Evolutionary conservation across 2,797 vertebrate species (phyloP).

Genomic region (Spea hammondii): DNA sequence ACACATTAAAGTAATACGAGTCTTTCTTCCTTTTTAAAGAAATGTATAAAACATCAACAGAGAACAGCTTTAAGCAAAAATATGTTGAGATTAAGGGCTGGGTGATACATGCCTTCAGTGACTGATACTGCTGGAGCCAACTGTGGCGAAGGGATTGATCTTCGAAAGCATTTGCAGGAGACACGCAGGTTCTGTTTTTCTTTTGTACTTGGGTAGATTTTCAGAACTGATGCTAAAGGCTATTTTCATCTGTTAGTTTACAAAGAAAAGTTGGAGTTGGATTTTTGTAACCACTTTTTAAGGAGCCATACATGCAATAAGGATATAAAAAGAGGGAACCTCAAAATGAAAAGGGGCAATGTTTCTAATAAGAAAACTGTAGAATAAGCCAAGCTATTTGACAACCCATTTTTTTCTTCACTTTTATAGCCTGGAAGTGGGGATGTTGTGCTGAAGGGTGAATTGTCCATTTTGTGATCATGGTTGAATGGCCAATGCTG

Average conservation of each 20-base stretch:
- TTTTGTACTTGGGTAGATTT: slow-evolving; percentile 29
- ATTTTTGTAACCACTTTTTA: neutral
- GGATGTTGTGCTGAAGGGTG: too few relatives aligned
- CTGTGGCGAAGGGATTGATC: slow-evolving; percentile 42
- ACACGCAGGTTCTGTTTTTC: slow-evolving; percentile 28
- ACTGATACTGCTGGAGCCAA: slow-evolving; percentile 39
- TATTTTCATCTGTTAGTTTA: slow-evolving; percentile 17
- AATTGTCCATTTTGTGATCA: too few relatives aligned
- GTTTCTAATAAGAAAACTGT: too few relatives aligned
- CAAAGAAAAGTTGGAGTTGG: neutral
- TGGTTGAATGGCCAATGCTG: too few relatives aligned
- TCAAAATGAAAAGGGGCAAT: too few relatives aligned
- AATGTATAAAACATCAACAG: slow-evolving; percentile 43
- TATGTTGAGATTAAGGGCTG: slow-evolving; percentile 47
- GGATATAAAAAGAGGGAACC: too few relatives aligned
- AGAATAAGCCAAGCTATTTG: too few relatives aligned
- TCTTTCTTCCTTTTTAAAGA: slow-evolving; percentile 34
- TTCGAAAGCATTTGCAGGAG: slow-evolving; percentile 38
- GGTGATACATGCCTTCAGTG: slow-evolving; percentile 40
- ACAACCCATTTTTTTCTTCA: too few relatives aligned
- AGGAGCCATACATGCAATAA: neutral
- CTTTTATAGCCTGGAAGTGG: too few relatives aligned
- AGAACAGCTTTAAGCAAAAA: slow-evolving; percentile 47
- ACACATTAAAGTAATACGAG: slow-evolving; percentile 28
- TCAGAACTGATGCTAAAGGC: slow-evolving; percentile 19